Evolutionary conservation across 2,797 vertebrate species (phyloP), one percentile per base, ranked within the genome.

Genomic region (Nothura maculosa): DNA sequence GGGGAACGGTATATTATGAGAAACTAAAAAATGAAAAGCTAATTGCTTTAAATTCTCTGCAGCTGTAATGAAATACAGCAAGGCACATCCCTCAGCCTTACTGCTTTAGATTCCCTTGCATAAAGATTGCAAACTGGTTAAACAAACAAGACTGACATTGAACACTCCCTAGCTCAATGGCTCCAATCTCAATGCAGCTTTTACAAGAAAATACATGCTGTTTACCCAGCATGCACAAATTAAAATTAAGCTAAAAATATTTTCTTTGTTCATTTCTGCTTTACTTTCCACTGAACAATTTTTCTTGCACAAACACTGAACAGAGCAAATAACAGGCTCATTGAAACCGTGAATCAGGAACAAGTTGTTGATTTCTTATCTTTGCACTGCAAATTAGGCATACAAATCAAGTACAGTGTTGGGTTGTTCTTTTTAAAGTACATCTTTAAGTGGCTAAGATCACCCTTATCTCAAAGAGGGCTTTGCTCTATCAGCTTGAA

Each of bases 1-100:
- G 85, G 83, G 58, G 75, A 93, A 67, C 58, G 17, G 62, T 82
- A 34, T 80, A 80, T 78, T 91, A 84, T 91, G 92, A 88, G 86
- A 95, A 96, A 74, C 52, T 60, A 81, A 69, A 92, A 92, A 80
- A 90, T 64, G 66, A 81, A 82, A 91, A 92, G 60, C 92, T 96
- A 93, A 96, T 96, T 96, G 87, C 85, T 92, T 91, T 76, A 94
- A 91, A 94, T 90, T 93, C 91, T 93, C 78, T 91, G 85, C 92
- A 95, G 94, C 95, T 94, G 90, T 91, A 92, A 89, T 79, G 89
- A 92, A 90, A 83, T 94, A 57, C 78, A 81, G 90, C 66, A 38
- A 92, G 95, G 90, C 94, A 81, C 57, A 91, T 93, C 89, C 85
- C 80, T 68, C 50, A 94, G 92, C 80, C 36, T 86, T 12, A 42